phyloP scores from a whole-genome alignment of 2,797 vertebrate genomes.

The Limnodromus scolopaceus region DNA sequence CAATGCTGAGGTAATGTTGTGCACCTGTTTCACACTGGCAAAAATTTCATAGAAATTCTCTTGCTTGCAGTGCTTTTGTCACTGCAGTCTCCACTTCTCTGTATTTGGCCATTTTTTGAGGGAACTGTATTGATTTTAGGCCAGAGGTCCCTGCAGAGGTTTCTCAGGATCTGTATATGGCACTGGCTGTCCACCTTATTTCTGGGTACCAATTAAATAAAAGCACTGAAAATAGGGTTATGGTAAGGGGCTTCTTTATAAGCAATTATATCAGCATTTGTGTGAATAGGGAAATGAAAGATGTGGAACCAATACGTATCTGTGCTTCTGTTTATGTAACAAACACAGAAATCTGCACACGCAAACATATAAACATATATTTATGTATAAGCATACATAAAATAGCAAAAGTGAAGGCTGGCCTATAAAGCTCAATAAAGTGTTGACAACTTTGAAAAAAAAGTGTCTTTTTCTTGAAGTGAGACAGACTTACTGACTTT shows the following conservation, averaged over 20 bases:
- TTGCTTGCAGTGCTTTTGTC: neutral
- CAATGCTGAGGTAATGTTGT: neutral
- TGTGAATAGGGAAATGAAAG: neutral
- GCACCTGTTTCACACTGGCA: neutral
- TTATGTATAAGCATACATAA: neutral
- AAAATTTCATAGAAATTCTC: neutral
- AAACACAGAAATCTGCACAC: neutral
- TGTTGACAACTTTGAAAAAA: neutral
- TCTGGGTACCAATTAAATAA: neutral
- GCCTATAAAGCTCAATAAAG: neutral
- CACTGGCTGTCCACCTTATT: neutral
- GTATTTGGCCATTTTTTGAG: neutral
- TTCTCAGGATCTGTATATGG: neutral
- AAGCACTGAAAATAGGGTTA: neutral
- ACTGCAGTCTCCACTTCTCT: neutral
- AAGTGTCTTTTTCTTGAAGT: neutral
- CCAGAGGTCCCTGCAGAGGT: neutral
- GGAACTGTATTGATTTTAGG: neutral
- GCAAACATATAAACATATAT: neutral
- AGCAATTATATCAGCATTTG: neutral
- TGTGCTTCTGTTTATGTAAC: neutral
- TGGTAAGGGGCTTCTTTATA: neutral
- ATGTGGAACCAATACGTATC: neutral
- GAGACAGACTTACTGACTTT: neutral
- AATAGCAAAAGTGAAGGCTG: neutral